Evolutionary conservation across 2,113 vertebrate species (phyloP), one percentile per base, ranked within the genome.

Genomic region (Fulmarus glacialis): DNA sequence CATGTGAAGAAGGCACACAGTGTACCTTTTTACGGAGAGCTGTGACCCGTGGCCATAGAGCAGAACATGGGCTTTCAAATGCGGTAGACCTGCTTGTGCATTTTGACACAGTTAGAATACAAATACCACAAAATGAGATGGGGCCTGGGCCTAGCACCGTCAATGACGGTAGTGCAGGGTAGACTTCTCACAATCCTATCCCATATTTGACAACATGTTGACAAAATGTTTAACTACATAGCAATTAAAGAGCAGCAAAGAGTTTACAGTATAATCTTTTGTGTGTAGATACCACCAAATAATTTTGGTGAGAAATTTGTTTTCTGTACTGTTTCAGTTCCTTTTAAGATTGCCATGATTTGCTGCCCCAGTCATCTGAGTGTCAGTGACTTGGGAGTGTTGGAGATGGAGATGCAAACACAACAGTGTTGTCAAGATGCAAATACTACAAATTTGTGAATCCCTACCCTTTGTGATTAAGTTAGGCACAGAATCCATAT

Each of bases 151-250:
- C 60, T 64, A 7, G 36, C 40, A 7, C 36, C 36, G 1, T 6
- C 3, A 10, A 14, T 3, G 27, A 5, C 4, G 2, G 21, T 43
- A 55, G 21, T 0, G 2, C 50, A 18, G 55, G 17, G 27, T 34
- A 40, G 40, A 27, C 43, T 74, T 45, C 48, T 59, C 62, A 20
- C 59, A 9, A 3, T 22, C 50, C 34, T 14, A 4, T 15, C 55
- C 56, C 2, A 0, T 14, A 4, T 23, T 4, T 48, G 50, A 29
- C 50, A 84, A 8, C 8, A 23, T 11, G 1, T 5, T 34, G 75
- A 34, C 56, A 80, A 40, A 70, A 18, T 23, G 6, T 48, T 84
- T 36, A 72, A 22, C 64, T 36, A 4, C 32, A 3, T 1, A 40
- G 30, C 56, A 38, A 4, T 6, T 29, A 59, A 34, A 53, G 47